Conservation (phyloP, 1,140 invertebrate species). For the Lutraria rhynchaena region DNA sequence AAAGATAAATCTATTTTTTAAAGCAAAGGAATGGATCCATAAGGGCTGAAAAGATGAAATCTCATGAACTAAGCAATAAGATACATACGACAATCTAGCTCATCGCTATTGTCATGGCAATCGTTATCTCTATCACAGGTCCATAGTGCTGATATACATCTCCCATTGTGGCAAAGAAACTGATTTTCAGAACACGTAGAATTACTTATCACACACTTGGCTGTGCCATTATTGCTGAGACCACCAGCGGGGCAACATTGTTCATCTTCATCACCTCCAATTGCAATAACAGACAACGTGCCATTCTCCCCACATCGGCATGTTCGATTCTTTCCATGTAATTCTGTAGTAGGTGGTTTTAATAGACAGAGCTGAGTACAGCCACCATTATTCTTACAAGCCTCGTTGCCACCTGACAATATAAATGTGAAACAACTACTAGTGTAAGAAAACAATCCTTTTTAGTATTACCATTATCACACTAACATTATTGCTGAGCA, state of each 20-base stretch:
- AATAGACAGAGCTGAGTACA: slow-evolving; percentile 72
- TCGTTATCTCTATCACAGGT: slow-evolving; percentile 74
- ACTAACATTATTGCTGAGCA: too few species aligned
- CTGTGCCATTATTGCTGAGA: background rate
- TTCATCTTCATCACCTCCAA: slow-evolving; percentile 16
- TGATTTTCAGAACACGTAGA: background rate
- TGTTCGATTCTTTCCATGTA: slow-evolving; percentile 44
- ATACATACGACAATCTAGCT: slow-evolving; percentile 68
- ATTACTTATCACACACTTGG: background rate
- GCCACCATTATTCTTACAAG: slow-evolving; percentile 43
- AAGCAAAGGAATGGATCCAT: too few species aligned
- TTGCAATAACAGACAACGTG: background rate
- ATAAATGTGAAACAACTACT: background rate
- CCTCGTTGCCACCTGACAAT: slow-evolving; percentile 8
- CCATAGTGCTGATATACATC: slow-evolving; percentile 71
- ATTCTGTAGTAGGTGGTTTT: slow-evolving; percentile 25
- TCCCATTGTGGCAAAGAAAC: slow-evolving; percentile 41
- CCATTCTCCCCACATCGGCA: slow-evolving; percentile 66
- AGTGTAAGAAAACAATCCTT: background rate
- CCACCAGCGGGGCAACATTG: slow-evolving; percentile 23
- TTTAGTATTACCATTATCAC: too few species aligned
- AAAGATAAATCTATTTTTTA: too few species aligned
- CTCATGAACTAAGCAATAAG: too few species aligned
- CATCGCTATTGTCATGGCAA: slow-evolving; percentile 82
- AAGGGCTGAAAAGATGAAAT: too few species aligned